Base-by-base conservation (phyloP, 2,113 vertebrate genomes). In the Psettodes erumei region DNA sequence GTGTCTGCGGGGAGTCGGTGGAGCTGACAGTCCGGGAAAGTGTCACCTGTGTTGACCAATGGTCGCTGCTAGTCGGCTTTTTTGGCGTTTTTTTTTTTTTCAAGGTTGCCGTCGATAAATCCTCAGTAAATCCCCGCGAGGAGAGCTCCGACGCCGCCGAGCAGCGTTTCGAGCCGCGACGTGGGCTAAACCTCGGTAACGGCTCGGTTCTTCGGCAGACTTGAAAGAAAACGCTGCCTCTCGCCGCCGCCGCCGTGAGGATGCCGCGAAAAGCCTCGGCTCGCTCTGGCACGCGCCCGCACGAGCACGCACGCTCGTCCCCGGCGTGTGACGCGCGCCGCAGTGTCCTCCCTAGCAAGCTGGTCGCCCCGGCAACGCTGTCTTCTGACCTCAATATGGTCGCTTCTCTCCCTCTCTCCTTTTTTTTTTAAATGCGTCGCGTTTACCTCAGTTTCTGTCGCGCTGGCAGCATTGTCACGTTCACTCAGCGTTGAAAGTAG, bases 291-390 rank as follows among this genome's bases (percentile, higher is more conserved):
- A 23, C n/a, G 53, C 64, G 60, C 82, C 21, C 63, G 48, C 40
- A 6, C 15, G 6, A 6, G 27, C 28, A 30, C 40, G 59, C 37
- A 45, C 45, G 83, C 74, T 84, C 86, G 84, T 58, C 45, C 79
- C 58, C 80, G 76, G 64, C 72, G 76, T 11, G 70, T 48, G 67
- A 75, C 84, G 86, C 90, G 86, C 86, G 85, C 88, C 80, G 90
- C 87, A 75, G 82, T 91, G 84, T 89, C 90, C 79, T 85, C 85
- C 75, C 85, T 77, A 87, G 81, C 86, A 79, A 85, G 86, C 84
- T 58, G 88, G 91, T 91, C 82, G 89, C 85, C 88, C 38, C 91
- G 88, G 90, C 89, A 93, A 94, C 92, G 86, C 90, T 90, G 84
- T 84, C 84, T 77, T 71, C 81, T 89, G 88, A 88, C 90, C 89